Percentiles rank a stretch among this genome's conserved stretches.
phyloP scores from a whole-genome alignment of 2,113 vertebrate genomes.

The Lichenostomus cassidix region DNA sequence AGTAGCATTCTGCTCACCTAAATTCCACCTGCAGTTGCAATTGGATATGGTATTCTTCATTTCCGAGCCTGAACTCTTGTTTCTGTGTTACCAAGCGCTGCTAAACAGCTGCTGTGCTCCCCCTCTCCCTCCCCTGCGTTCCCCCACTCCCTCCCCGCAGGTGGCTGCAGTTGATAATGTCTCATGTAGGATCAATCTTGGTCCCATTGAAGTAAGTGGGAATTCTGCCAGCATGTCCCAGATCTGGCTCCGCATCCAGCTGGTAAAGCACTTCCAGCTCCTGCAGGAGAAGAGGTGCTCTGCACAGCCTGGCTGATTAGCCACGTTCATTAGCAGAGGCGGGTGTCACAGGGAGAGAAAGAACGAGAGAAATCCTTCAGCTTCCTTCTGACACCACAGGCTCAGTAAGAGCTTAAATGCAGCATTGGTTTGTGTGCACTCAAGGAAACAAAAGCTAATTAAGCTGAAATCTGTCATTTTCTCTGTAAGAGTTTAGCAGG shows the following conservation, averaged over 20 bases:
- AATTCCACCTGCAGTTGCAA: slow-evolving; percentile 67
- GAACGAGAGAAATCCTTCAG: not conserved
- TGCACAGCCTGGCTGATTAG: not conserved
- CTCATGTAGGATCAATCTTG: slow-evolving; percentile 55
- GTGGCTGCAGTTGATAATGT: slow-evolving; percentile 50
- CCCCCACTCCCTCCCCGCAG: slow-evolving; percentile 30
- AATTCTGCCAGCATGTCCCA: slow-evolving; percentile 27
- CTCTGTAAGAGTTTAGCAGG: slow-evolving; percentile 42
- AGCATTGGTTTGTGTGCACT: not conserved
- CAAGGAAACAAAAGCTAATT: slow-evolving; percentile 53
- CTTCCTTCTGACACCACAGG: not conserved
- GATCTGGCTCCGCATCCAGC: slow-evolving; percentile 1
- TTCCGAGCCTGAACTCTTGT: slow-evolving; percentile 33
- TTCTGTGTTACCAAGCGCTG: not conserved
- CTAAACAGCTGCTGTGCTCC: slow-evolving; percentile 45
- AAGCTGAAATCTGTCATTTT: slow-evolving; percentile 63
- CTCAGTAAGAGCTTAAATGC: not conserved
- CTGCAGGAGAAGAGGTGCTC: not conserved
- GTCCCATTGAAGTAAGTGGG: slow-evolving; percentile 52
- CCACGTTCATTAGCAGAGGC: not conserved
- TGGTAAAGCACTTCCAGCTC: slow-evolving; percentile 44
- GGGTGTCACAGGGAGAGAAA: not conserved
- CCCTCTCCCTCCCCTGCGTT: not conserved
- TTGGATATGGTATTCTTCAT: slow-evolving; percentile 58
- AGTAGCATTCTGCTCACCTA: slow-evolving; percentile 46